Evolutionary conservation across 2,797 vertebrate genomes (phyloP).

Genomic region (Bryconaethiops microstoma): DNA sequence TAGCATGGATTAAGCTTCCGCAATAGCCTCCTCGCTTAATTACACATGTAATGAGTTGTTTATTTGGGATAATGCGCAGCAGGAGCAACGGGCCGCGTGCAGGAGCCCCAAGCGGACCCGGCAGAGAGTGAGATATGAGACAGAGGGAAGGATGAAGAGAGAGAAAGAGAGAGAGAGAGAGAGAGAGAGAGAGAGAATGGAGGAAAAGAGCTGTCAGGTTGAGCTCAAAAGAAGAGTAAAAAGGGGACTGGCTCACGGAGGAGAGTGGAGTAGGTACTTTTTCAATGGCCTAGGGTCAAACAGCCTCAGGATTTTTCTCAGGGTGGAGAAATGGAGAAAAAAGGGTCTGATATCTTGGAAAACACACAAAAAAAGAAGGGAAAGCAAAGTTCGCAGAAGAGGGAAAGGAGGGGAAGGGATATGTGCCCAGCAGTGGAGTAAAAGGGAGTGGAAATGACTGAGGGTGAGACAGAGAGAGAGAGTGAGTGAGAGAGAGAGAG

Average conservation of each 20-base stretch:
- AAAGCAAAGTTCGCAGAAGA: constrained; percentile 60
- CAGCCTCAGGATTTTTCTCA: constrained; percentile 77
- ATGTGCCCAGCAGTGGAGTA: constrained; percentile 62
- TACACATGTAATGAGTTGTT: constrained; percentile 85
- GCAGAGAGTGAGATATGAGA: constrained; percentile 66
- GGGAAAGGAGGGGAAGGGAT: constrained; percentile 52
- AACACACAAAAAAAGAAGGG: constrained; percentile 68
- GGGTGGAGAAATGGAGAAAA: constrained; percentile 72
- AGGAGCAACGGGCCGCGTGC: constrained; percentile 61
- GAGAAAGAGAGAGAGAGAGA: not conserved
- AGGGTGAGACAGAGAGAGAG: constrained; percentile 63
- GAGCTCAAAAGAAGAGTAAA: constrained; percentile 31
- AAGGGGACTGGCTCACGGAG: not conserved
- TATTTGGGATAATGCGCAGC: constrained; percentile 82
- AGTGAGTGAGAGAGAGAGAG: constrained; percentile 65
- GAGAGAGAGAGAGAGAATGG: constrained; percentile 25
- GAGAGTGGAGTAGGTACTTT: constrained; percentile 26
- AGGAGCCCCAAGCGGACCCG: constrained; percentile 68
- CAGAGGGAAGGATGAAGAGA: constrained; percentile 49
- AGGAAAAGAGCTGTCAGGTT: constrained; percentile 26
- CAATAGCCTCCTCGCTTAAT: constrained; percentile 78
- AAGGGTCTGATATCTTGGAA: constrained; percentile 35
- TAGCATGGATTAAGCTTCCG: constrained; percentile 78
- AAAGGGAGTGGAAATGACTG: constrained; percentile 83
- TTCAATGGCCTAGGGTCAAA: constrained; percentile 69